Evolutionary conservation across 2,113 vertebrate genomes (phyloP).

Genomic region (Smithornis capensis): DNA sequence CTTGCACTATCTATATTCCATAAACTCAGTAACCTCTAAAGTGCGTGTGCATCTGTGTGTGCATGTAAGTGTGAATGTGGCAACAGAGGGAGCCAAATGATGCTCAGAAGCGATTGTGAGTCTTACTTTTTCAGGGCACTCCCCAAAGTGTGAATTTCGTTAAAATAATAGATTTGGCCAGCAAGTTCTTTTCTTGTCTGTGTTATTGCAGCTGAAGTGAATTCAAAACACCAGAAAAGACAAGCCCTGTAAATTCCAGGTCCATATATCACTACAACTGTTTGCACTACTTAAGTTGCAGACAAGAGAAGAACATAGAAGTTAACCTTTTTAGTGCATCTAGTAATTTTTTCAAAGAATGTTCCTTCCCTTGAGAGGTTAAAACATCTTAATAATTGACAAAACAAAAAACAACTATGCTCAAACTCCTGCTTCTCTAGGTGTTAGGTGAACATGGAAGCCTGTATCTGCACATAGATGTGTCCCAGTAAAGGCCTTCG

Average conservation of each 20-base stretch:
- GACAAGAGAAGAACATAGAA: background rate
- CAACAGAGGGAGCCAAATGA: background rate
- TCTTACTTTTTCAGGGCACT: background rate
- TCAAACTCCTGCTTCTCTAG: background rate
- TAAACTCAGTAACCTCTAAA: background rate
- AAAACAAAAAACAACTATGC: background rate
- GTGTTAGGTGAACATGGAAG: background rate
- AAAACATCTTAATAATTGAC: slow-evolving; percentile 1
- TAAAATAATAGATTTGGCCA: background rate
- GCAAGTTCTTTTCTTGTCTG: background rate
- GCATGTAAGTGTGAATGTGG: fast-evolving
- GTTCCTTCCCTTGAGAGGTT: background rate
- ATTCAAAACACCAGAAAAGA: background rate
- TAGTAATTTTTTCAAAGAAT: background rate
- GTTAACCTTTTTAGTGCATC: background rate
- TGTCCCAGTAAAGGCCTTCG: background rate
- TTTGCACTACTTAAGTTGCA: background rate
- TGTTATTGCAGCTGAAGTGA: background rate
- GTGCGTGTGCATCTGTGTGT: background rate
- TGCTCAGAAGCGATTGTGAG: background rate
- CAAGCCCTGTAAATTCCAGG: background rate
- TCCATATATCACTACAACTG: background rate
- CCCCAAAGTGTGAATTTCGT: background rate
- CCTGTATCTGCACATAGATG: background rate
- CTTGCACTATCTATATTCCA: background rate